A percentile compares a stretch with the other conserved stretches of the same genome.
Conservation (phyloP, 2,113 vertebrate genomes). For the Tinamus guttatus region DNA sequence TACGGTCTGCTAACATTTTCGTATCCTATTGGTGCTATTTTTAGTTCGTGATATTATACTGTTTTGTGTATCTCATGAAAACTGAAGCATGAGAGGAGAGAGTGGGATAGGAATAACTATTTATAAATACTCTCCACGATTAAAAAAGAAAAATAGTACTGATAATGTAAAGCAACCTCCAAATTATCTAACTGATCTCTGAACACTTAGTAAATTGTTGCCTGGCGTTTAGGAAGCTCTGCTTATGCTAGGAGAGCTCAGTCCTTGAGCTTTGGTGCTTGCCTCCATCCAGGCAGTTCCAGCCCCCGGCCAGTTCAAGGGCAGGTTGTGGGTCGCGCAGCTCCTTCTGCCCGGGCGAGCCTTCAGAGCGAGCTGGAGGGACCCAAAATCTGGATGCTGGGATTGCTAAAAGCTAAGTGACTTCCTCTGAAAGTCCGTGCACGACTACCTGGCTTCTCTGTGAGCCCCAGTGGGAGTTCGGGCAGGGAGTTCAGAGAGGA, state of each 20-base stretch:
- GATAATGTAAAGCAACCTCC: not conserved
- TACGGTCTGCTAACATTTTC: not conserved
- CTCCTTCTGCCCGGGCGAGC: not conserved
- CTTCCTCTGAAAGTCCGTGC: too few relatives aligned
- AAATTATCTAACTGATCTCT: not conserved
- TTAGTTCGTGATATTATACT: not conserved
- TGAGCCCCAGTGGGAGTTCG: too few relatives aligned
- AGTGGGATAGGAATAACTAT: not conserved
- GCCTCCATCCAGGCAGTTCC: not conserved
- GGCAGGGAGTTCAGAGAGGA: not conserved
- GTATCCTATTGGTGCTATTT: not conserved
- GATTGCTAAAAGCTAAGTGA: not conserved
- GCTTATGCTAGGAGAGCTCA: not conserved
- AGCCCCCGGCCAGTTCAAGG: not conserved
- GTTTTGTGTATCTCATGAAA: not conserved
- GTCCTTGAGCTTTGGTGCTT: not conserved
- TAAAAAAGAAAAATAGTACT: not conserved
- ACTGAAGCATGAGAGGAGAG: not conserved
- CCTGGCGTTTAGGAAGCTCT: not conserved
- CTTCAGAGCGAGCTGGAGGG: not conserved
- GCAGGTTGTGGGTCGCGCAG: accelerated
- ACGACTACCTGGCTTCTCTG: not conserved
- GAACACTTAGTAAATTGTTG: not conserved
- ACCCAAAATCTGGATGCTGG: not conserved
- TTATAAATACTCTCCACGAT: not conserved